Base-by-base conservation (phyloP, 2,113 vertebrate species). In the Suncus etruscus region DNA sequence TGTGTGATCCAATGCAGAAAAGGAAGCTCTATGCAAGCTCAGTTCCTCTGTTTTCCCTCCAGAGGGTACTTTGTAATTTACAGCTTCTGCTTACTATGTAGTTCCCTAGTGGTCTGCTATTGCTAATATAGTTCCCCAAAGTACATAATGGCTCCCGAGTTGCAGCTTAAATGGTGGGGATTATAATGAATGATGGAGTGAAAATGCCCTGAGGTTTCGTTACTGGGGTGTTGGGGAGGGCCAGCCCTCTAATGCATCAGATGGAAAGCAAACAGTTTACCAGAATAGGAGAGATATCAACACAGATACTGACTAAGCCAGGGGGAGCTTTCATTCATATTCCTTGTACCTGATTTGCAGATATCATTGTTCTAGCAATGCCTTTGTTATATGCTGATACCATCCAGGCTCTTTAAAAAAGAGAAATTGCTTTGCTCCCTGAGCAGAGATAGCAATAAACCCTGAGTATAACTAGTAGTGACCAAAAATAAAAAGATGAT, bases 41-140 rank as follows among this genome's bases (percentile, higher is more conserved):
- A 29, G 31, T 79, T 86, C 29, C 48, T 25, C 48, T 69, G 89
- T n/a, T 3, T 29, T 87, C 8, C 77, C 83, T 86, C 83, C 39
- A 45, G 63, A 91, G 86, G 51, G 31, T 68, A 92, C 84, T 94
- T 96, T 93, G 75, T 87, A 95, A 95, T 91, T 94, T 87, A 88
- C 3, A 75, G 77, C 45, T 61, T 89, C 82, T 76, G 2, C 18
- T 81, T 8, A 80, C 58, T 31, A 27, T 45, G 70, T 50, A 75
- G 86, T 72, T 87, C 90, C 88, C 88, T 48, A n/a, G 88, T 72
- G 95, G 76, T 12, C 61, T 93, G 80, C 80, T 83, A 50, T 11
- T 72, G 80, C 31, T 69, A 92, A 78, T 73, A 72, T 16, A 72
- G 48, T 72, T 95, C 77, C 86, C 66, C 58, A 75, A 84, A 77